Evolutionary conservation across 2,113 vertebrate species (phyloP).

Genomic region (Potamarius usumacintae): DNA sequence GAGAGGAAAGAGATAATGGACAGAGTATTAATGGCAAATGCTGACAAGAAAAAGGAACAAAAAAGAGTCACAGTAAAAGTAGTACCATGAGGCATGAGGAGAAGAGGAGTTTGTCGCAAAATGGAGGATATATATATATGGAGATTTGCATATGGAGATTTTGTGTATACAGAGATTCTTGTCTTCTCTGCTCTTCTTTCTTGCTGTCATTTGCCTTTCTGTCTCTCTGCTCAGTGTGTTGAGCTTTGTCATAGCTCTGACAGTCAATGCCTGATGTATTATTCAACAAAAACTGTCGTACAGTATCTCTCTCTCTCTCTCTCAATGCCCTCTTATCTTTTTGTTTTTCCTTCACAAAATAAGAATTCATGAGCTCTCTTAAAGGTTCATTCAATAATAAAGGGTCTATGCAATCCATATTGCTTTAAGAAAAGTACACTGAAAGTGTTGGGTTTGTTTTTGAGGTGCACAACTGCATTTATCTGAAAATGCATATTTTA

Average conservation of each 20-base stretch:
- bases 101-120: slow-evolving; percentile 25
- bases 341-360: slow-evolving; percentile 46
- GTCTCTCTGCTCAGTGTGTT: slow-evolving; percentile 62
- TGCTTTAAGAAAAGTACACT: slow-evolving; percentile 30
- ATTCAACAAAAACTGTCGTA: slow-evolving; percentile 70
- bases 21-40: background rate
- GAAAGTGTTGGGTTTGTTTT: slow-evolving; percentile 20
- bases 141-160: slow-evolving; percentile 47
- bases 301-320: slow-evolving; percentile 46
- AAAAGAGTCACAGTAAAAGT: background rate
- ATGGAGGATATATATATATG: slow-evolving; percentile 34
- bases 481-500: background rate
- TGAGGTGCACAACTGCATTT: slow-evolving; percentile 9
- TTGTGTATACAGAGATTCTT: slow-evolving; percentile 46
- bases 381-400: slow-evolving; percentile 39
- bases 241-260: slow-evolving; percentile 75
- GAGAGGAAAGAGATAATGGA: background rate
- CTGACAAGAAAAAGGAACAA: background rate
- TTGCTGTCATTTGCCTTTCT: slow-evolving; percentile 51
- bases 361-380: slow-evolving; percentile 42
- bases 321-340: slow-evolving; percentile 36
- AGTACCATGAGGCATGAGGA: background rate
- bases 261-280: slow-evolving; percentile 77
- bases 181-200: slow-evolving; percentile 59
- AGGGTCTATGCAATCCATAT: slow-evolving; percentile 27